Evolutionary conservation across 2,113 vertebrate genomes (phyloP).

Genomic region (Coracopsis vasa): DNA sequence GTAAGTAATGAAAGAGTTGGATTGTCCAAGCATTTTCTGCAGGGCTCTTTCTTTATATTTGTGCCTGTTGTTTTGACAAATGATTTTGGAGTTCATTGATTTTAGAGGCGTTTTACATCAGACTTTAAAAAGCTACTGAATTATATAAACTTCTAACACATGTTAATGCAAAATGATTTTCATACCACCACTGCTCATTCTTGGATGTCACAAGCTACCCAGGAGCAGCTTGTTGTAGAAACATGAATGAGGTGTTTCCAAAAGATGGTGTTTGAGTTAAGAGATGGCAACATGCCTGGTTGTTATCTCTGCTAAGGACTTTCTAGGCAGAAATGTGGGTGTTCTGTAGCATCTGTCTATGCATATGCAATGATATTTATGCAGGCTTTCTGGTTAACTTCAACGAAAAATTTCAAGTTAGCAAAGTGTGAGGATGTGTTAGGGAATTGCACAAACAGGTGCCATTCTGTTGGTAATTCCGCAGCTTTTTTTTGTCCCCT

Average conservation of each 20-base stretch:
- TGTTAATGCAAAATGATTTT: neutral
- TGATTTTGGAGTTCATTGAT: neutral
- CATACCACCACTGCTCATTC: neutral
- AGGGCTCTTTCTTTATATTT: neutral
- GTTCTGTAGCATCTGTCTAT: slow-evolving; percentile 38
- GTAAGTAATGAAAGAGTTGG: slow-evolving; percentile 69
- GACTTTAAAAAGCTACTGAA: neutral
- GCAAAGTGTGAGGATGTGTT: neutral
- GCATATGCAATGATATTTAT: slow-evolving; percentile 3
- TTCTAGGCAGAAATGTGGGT: slow-evolving; percentile 23
- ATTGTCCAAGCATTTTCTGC: neutral
- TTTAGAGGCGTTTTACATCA: neutral
- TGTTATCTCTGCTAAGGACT: slow-evolving; percentile 10
- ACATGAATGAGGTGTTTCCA: slow-evolving; percentile 48
- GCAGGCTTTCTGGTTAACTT: slow-evolving; percentile 18
- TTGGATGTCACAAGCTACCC: slow-evolving; percentile 1
- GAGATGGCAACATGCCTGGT: neutral
- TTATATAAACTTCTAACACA: neutral
- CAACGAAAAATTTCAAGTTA: neutral
- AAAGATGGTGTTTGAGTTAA: slow-evolving; percentile 7
- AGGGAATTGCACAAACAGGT: neutral
- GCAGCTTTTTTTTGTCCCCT: neutral
- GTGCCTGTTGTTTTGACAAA: neutral
- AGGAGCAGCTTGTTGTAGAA: slow-evolving; percentile 38
- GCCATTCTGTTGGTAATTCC: neutral